phyloP scores from a whole-genome alignment of 1,140 invertebrate species.

The Aphaenogaster floridana region DNA sequence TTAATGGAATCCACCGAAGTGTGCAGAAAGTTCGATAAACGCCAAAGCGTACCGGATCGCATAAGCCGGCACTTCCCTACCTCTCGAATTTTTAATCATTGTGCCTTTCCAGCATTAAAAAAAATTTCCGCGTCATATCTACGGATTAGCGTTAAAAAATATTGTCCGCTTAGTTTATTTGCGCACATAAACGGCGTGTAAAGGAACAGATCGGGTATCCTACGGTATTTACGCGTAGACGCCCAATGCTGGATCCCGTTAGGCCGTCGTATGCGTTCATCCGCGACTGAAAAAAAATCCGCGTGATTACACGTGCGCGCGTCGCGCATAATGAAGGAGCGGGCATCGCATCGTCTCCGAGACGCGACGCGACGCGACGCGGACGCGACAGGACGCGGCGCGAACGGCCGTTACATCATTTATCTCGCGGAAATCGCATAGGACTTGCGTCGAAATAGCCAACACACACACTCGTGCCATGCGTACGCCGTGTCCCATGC shows the following conservation, averaged over 20 bases:
- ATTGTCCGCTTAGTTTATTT: background rate
- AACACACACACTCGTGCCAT: conserved; percentile 21
- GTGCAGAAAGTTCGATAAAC: background rate
- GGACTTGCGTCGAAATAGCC: conserved; percentile 75
- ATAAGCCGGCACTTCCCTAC: background rate
- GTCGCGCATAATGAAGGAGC: conserved; percentile 76
- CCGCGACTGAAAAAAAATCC: conserved; percentile 67
- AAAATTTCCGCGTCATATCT: background rate
- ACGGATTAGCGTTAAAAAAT: background rate
- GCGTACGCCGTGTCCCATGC: background rate
- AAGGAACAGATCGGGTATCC: conserved; percentile 25
- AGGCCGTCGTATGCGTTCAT: conserved; percentile 44
- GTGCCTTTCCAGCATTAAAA: background rate
- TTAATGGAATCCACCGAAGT: background rate
- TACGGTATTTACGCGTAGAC: conserved; percentile 17
- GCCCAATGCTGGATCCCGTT: conserved; percentile 57
- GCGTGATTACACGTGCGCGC: conserved; percentile 66
- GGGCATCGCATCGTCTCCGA: conserved; percentile 21
- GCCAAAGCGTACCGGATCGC: background rate
- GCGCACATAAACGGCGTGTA: background rate
- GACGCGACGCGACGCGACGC: conserved; percentile 25
- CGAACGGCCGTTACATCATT: conserved; percentile 75
- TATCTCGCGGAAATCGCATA: conserved; percentile 75
- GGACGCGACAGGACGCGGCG: conserved; percentile 27
- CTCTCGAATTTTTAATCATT: background rate